Evolutionary conservation across 2,888 invertebrate genomes (phyloP).

Genomic region (Scaptomyza tumidula): DNA sequence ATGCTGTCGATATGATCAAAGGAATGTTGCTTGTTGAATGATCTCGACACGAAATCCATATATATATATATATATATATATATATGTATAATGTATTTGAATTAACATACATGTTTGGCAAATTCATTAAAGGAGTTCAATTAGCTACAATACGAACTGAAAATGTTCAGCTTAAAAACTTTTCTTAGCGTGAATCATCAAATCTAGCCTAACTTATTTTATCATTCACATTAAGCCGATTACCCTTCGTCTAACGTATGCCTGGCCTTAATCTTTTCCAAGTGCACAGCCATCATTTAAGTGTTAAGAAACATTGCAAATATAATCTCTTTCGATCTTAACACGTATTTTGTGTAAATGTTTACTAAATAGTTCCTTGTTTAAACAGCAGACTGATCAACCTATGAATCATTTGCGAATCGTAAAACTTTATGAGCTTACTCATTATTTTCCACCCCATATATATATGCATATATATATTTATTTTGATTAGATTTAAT

Average conservation of each 20-base stretch:
- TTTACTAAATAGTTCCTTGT: constrained; percentile 47
- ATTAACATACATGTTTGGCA: constrained; percentile 27
- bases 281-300: no score
- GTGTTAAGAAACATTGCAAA: background rate
- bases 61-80: no score
- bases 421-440: constrained; percentile 21
- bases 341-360: constrained; percentile 35
- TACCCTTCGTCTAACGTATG: no score
- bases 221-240: no score
- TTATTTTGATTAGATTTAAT: constrained; percentile 42
- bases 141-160: constrained; percentile 6
- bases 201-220: no score
- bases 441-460: constrained; percentile 25
- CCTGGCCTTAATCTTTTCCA: no score
- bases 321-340: constrained; percentile 40
- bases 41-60: constrained; percentile 17
- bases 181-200: no score
- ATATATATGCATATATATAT: constrained; percentile 2
- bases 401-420: constrained; percentile 40
- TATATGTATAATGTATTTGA: background rate
- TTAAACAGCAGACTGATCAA: constrained; percentile 30
- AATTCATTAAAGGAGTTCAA: constrained; percentile 5
- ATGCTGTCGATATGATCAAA: constrained; percentile 19
- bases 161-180: background rate
- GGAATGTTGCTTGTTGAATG: constrained; percentile 7